Evolutionary conservation across 2,113 vertebrate species (phyloP), one percentile per base, ranked within the genome.

Genomic region (Festucalex cinctus): DNA sequence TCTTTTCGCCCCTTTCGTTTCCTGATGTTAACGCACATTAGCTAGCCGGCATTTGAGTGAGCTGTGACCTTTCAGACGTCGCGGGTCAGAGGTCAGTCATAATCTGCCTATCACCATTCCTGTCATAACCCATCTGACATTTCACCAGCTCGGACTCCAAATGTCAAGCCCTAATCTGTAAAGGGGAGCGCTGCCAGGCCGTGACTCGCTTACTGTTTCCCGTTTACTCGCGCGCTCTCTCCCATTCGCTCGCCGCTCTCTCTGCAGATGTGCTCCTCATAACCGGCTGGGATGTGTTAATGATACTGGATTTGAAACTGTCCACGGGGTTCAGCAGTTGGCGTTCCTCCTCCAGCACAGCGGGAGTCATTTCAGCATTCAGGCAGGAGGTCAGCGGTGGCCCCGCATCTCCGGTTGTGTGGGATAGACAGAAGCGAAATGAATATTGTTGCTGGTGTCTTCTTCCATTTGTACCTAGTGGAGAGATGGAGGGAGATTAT

Each of bases 101-200:
- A 87, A 90, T 90, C 83, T 80, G 83, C 83, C 79, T 66, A 83
- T 85, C 84, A 78, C 78, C 77, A 88, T 88, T 87, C 84, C 77
- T 79, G 80, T 87, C 87, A 85, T 85, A 88, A 88, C 84, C 86
- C 41, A n/a, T 63, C 67, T 88, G 88, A 88, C 86, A 90, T 88
- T 90, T 88, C 24, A 28, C 73, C 41, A 70, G 65, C 79, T 79
- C 76, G 67, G 70, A 78, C 77, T 83, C 76, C 76, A 90, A 88
- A 90, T 90, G 88, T 86, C 88, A 88, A 69, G 73, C 66, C 53
- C 43, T 84, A 82, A 86, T 90, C 81, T 76, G 79, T 68, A 44
- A 54, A 71, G 74, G 62, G 36, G 68, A 73, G 58, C 1, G 13
- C 53, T 73, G 66, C 77, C 70, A 72, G 70, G 63, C 76, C 56